Percentiles rank a stretch among this genome's conserved stretches.
Conservation (phyloP, 2,888 invertebrate species). For the Pseudoips prasinana region DNA sequence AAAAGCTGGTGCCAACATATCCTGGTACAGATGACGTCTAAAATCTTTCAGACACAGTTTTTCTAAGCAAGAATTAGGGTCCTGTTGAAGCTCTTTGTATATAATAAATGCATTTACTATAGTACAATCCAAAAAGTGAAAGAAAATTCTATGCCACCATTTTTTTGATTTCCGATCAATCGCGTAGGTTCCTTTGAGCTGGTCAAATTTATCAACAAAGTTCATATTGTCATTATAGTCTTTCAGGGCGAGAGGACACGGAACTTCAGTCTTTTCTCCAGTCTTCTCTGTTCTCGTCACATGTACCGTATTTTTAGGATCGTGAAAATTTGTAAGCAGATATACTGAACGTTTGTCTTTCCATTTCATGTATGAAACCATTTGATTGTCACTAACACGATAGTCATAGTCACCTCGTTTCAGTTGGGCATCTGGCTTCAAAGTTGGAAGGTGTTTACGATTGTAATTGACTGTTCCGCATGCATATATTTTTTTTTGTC, state of each 20-base stretch:
- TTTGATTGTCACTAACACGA: constrained; percentile 2
- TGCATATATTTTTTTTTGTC: too few species aligned
- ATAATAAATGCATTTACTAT: too few species aligned
- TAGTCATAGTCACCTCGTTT: constrained; percentile 1
- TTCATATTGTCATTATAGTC: constrained; percentile 22
- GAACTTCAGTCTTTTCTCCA: constrained; percentile 9
- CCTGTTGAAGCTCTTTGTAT: too few species aligned
- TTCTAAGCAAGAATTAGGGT: too few species aligned
- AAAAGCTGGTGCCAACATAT: too few species aligned
- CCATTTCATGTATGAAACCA: constrained; percentile 12
- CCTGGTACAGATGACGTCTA: too few species aligned
- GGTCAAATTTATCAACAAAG: constrained; percentile 25
- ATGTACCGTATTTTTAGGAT: constrained; percentile 10
- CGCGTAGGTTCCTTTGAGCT: constrained; percentile 19
- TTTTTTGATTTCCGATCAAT: constrained; percentile 21
- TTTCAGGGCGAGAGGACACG: constrained; percentile 17
- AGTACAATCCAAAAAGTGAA: constrained; percentile 15
- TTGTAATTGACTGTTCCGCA: too few species aligned
- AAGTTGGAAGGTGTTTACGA: too few species aligned
- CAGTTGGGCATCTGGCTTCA: constrained; percentile 1
- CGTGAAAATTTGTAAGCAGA: constrained; percentile 15
- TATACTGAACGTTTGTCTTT: constrained; percentile 17
- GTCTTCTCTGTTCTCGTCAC: constrained; percentile 4
- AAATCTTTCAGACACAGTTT: too few species aligned
- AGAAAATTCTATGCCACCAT: constrained; percentile 21